These are phyloP conservation scores for Dryomyza anilis DNA, from an alignment of 2,888 invertebrate species.

Conservation along the genomic window DNA sequence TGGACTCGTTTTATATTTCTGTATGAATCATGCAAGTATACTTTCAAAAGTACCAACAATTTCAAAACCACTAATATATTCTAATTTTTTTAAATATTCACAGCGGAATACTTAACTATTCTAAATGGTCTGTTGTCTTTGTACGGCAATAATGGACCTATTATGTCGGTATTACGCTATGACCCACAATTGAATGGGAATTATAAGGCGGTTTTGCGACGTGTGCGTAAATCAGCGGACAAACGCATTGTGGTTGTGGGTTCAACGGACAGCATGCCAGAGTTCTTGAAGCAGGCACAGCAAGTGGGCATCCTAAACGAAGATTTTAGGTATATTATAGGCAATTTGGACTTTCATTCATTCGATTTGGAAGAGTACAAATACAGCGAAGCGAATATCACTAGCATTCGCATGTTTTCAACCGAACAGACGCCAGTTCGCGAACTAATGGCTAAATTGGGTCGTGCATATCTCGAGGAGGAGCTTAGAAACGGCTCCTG, in stretches of 20 bases:
- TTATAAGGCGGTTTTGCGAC: slow-evolving; percentile 70
- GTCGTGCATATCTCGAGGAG: slow-evolving; percentile 42
- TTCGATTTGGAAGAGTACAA: slow-evolving; percentile 75
- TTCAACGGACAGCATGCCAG: slow-evolving; percentile 65
- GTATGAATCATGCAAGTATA: slow-evolving; percentile 54
- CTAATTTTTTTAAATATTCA: not conserved
- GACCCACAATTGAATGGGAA: slow-evolving; percentile 71
- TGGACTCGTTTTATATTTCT: slow-evolving; percentile 87
- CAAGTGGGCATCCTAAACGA: slow-evolving; percentile 96
- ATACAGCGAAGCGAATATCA: slow-evolving; percentile 83
- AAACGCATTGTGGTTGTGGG: slow-evolving; percentile 77
- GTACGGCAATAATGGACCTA: slow-evolving; percentile 64
- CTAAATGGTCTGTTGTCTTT: slow-evolving; percentile 75
- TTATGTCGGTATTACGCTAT: slow-evolving; percentile 68
- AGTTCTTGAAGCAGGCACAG: slow-evolving; percentile 76
- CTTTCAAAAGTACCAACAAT: not conserved
- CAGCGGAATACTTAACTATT: slow-evolving; percentile 67
- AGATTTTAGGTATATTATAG: slow-evolving; percentile 82
- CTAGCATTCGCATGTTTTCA: slow-evolving; percentile 72
- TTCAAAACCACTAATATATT: not conserved
- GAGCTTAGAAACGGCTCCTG: slow-evolving; percentile 55
- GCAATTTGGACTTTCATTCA: slow-evolving; percentile 73
- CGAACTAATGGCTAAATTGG: slow-evolving; percentile 48
- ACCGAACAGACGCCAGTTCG: slow-evolving; percentile 65
- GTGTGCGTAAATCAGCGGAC: slow-evolving; percentile 71